Percentiles rank a stretch among this genome's conserved stretches.
These are phyloP conservation scores for Parasteatoda tepidariorum DNA, from an alignment of 1,140 invertebrate genomes.

Conservation along the genomic window DNA sequence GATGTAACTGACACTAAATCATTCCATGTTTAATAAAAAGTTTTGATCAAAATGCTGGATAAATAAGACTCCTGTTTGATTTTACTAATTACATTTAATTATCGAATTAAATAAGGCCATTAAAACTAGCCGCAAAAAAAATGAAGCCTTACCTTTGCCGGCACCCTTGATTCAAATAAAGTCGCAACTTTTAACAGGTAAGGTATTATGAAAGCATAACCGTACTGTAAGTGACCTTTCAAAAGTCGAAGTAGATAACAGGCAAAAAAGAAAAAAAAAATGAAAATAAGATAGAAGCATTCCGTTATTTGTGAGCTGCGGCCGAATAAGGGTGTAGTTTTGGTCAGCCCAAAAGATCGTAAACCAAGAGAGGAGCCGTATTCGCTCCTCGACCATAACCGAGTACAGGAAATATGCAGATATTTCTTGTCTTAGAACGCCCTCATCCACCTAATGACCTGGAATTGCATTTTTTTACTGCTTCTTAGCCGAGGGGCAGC, in stretches of 20 bases:
- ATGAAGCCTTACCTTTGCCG: too few species aligned
- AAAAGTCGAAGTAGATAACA: conserved; percentile 43
- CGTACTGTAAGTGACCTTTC: conserved; percentile 48
- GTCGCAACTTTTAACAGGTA: too few species aligned
- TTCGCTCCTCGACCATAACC: conserved; percentile 55
- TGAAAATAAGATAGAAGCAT: conserved; percentile 54
- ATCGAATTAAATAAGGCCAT: too few species aligned
- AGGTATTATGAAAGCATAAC: conserved; percentile 51
- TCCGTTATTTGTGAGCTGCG: conserved; percentile 56
- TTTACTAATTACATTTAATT: too few species aligned
- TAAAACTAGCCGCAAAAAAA: too few species aligned
- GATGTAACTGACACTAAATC: too few species aligned
- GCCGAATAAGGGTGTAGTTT: conserved; percentile 56
- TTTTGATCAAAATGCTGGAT: too few species aligned
- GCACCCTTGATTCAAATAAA: too few species aligned
- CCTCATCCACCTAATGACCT: conserved; percentile 52
- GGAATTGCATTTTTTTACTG: conserved; percentile 49
- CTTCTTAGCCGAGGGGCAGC: conserved; percentile 31
- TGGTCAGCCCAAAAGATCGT: conserved; percentile 50
- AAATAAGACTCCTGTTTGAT: too few species aligned
- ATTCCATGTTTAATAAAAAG: too few species aligned
- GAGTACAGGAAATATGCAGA: conserved; percentile 59
- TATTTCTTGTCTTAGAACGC: conserved; percentile 55
- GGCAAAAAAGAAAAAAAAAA: conserved; percentile 41
- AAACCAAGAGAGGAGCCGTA: conserved; percentile 45